Base-by-base conservation (phyloP, 1,140 invertebrate species). In the Choristoneura fumiferana region DNA sequence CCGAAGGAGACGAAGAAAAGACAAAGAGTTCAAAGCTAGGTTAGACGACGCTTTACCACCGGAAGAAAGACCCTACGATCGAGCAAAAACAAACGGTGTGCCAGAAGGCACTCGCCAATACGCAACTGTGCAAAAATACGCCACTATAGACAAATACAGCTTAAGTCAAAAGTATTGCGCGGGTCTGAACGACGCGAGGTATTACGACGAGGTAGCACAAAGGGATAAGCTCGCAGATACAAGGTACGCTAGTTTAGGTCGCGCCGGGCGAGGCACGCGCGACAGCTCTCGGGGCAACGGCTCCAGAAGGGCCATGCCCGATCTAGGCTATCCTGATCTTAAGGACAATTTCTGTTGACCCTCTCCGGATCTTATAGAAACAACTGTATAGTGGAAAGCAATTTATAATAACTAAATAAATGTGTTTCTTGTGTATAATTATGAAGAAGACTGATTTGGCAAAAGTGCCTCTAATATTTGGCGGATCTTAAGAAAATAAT, bases 341-440 rank as follows among this genome's bases (percentile, higher is more conserved):
- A 94, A 94, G 81, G 93, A 94, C 76, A 92, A 91, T 76, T 92
- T 94, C 84, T 94, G 93, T 94, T 94, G 93, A 94, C 93, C 92
- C 89, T 90, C 91, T 79, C 91, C 90, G 76, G 92, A 91, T 67
- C 82, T 90, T 63, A 84, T 93, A 77, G 93, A 93, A 87, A 93
- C 93, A 56, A 93, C 91, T 45, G 92, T 93, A 40, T 89, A 87
- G 71, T 67, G 55, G 36, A 67, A 60, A 62, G 54, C 60, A 65
- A 56, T 35, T 62, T 63, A 64, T 39, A 56, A 38, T 36, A 57
- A 52, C 6, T 49, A 33, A 53, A 45, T 62, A 57, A 60, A 54
- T 67, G 62, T 60, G 63, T 62, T 67, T 66, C 61, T 34, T 55
- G 64, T 69, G 62, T 68, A 68, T 69, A 52, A 70, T 74, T 73